A percentile compares a stretch with the other conserved stretches of the same genome.
Evolutionary conservation across 2,797 vertebrate species (phyloP).

Genomic region (Argyrosomus regius): DNA sequence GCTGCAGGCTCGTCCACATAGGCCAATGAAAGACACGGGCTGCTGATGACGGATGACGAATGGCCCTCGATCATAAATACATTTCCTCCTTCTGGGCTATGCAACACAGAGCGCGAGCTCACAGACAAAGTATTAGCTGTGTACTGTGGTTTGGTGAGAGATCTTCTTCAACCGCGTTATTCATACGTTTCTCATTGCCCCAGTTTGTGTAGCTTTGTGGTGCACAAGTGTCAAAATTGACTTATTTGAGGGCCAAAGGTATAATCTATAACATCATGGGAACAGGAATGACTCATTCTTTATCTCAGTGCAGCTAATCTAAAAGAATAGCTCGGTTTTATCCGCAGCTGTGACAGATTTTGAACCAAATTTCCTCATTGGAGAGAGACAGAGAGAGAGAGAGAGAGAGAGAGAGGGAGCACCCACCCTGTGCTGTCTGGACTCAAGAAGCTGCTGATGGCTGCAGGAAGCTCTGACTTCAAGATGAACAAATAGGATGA

Average conservation of each 20-base stretch:
- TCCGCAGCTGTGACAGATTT: constrained; percentile 41
- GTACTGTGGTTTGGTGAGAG: constrained; percentile 52
- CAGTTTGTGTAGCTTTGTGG: constrained; percentile 48
- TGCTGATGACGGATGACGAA: constrained; percentile 68
- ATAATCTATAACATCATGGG: constrained; percentile 58
- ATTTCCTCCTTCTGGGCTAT: constrained; percentile 63
- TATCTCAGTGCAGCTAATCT: constrained; percentile 54
- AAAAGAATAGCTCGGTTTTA: constrained; percentile 45
- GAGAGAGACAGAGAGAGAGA: constrained; percentile 5
- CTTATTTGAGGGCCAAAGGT: constrained; percentile 42
- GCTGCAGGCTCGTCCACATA: constrained; percentile 52
- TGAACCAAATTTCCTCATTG: constrained; percentile 26
- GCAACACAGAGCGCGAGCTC: constrained; percentile 35
- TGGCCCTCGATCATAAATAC: constrained; percentile 57
- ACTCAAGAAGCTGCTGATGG: constrained; percentile 88
- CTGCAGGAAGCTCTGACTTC: constrained; percentile 93
- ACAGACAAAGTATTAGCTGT: constrained; percentile 44
- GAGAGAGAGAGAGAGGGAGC: constrained; percentile 5
- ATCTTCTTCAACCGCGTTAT: constrained; percentile 51
- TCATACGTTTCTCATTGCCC: constrained; percentile 39
- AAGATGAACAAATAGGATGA: constrained; percentile 96
- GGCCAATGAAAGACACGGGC: constrained; percentile 62
- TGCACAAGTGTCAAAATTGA: constrained; percentile 59
- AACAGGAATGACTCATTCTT: constrained; percentile 58
- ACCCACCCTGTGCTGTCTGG: constrained; percentile 88